phyloP scores from a whole-genome alignment of 1,140 invertebrate genomes.

The Drosophila aff. region DNA sequence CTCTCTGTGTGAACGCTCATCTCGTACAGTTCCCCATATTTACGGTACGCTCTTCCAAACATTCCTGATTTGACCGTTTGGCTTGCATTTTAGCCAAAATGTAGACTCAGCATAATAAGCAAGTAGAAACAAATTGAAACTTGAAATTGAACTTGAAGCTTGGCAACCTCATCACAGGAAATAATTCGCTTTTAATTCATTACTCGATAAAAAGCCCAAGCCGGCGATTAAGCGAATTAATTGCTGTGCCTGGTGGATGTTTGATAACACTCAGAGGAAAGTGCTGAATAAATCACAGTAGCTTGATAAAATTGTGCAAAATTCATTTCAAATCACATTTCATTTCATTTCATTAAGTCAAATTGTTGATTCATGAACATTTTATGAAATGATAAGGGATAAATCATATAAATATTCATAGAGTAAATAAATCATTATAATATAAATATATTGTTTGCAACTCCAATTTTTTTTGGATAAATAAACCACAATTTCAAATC shows the following conservation, averaged over 20 bases:
- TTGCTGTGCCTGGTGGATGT: constrained; percentile 1
- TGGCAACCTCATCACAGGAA: constrained; percentile 7
- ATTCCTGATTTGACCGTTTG: constrained; percentile 43
- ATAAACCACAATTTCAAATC: neutral
- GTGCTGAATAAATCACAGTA: neutral
- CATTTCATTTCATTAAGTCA: neutral
- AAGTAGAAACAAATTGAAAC: constrained; percentile 28
- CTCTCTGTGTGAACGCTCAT: neutral
- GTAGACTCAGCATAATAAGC: constrained; percentile 35
- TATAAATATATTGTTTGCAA: neutral
- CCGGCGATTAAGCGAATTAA: constrained; percentile 39
- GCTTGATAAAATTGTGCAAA: neutral
- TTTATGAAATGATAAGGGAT: neutral
- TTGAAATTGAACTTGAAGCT: constrained; percentile 23
- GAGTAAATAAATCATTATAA: neutral
- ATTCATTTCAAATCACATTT: neutral
- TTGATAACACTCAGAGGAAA: neutral
- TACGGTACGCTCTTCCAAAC: constrained; percentile 6
- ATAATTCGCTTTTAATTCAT: constrained; percentile 13
- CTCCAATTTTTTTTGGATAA: neutral
- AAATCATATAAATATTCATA: neutral
- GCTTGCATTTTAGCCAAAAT: constrained; percentile 54
- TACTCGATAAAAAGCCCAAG: constrained; percentile 3
- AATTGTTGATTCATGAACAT: neutral
- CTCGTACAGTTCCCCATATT: neutral